Evolutionary conservation across 2,113 vertebrate genomes (phyloP).

Genomic region (Phodopus roborovskii): DNA sequence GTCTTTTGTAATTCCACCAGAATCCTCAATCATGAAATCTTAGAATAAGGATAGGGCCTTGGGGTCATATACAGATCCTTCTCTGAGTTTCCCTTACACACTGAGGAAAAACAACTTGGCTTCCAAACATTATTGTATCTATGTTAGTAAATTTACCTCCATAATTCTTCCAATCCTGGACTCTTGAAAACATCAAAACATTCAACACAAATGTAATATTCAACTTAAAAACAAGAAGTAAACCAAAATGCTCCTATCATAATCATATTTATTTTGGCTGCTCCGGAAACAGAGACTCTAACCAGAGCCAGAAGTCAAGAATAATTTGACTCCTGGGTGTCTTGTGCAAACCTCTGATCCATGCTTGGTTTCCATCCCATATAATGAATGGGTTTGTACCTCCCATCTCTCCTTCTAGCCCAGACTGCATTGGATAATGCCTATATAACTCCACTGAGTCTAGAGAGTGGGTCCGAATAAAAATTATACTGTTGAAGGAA

Average conservation of each 20-base stretch:
- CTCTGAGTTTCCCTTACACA: neutral
- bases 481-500: constrained; percentile 15
- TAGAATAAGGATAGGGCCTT: neutral
- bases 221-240: neutral
- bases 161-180: constrained; percentile 3
- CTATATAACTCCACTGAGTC: neutral
- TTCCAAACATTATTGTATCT: neutral
- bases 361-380: neutral
- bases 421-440: constrained; percentile 36
- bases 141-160: neutral
- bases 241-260: neutral
- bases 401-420: neutral
- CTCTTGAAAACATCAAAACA: constrained; percentile 37
- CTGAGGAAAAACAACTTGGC: neutral
- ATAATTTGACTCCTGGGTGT: neutral
- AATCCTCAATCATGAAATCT: neutral
- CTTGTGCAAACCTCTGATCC: neutral
- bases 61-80: neutral
- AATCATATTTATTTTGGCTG: neutral
- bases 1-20: neutral
- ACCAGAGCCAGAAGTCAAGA: neutral
- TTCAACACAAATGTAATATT: neutral
- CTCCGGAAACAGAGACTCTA: too few relatives aligned
- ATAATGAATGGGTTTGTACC: neutral
- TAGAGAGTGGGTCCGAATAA: neutral